Conservation (phyloP, 1,140 invertebrate species). For the Meloidogyne hapla region DNA sequence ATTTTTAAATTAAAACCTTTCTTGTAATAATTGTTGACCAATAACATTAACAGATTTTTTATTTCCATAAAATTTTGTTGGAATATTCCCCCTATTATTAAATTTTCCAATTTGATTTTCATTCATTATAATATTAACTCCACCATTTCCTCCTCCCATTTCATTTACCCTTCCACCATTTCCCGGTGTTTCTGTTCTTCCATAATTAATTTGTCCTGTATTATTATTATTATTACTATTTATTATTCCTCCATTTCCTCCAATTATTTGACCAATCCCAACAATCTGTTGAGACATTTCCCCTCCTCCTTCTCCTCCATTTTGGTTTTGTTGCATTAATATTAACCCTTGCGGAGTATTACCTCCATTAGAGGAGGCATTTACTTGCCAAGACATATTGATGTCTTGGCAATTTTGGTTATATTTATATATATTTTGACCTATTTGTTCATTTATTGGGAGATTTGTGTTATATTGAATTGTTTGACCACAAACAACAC, state of each 20-base stretch:
- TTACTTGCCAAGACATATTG: neutral
- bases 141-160: neutral
- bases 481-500: neutral
- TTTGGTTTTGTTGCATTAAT: slow-evolving; percentile 8
- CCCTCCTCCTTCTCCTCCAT: neutral
- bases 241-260: slow-evolving; percentile 20
- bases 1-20: neutral
- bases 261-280: neutral
- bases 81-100: neutral
- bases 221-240: neutral
- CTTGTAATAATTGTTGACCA: slow-evolving; percentile 8
- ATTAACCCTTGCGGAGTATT: neutral
- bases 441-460: neutral
- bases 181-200: neutral
- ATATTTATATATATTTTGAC: no score
- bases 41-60: slow-evolving; percentile 9
- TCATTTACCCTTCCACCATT: neutral
- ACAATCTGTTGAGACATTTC: neutral
- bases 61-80: neutral
- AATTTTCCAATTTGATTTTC: neutral
- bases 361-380: neutral
- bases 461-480: neutral
- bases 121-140: neutral
- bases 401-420: no score
- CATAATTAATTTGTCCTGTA: neutral